Evolutionary conservation across 2,113 vertebrate species (phyloP).

Genomic region (Mustelus asterias): DNA sequence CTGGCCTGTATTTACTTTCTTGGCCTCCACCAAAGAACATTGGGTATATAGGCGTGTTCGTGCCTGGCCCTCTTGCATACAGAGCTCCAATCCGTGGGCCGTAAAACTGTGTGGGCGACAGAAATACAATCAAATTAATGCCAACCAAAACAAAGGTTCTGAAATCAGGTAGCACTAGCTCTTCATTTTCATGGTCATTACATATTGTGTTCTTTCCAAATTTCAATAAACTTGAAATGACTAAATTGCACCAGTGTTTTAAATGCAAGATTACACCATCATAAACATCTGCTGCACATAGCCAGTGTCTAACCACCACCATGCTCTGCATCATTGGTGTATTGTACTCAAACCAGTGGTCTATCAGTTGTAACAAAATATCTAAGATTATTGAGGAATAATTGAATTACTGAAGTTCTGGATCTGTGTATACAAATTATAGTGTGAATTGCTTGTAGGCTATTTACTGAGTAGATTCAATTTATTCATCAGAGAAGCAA

Average conservation of each 20-base stretch:
- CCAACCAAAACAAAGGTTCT: background rate
- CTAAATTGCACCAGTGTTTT: background rate
- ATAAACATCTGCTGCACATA: background rate
- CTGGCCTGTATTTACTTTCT: constrained; percentile 82
- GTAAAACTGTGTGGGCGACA: constrained; percentile 68
- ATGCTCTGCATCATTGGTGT: background rate
- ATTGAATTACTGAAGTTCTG: background rate
- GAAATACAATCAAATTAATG: background rate
- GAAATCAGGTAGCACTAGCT: background rate
- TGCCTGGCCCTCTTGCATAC: constrained; percentile 62
- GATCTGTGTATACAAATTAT: background rate
- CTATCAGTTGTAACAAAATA: background rate
- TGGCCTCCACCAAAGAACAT: constrained; percentile 91
- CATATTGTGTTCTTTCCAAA: background rate
- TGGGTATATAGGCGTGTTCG: constrained; percentile 64
- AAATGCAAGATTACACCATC: background rate
- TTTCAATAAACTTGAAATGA: background rate
- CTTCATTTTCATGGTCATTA: background rate
- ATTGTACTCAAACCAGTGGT: background rate
- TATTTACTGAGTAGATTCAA: background rate
- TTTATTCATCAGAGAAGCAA: background rate
- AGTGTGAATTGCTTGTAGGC: background rate
- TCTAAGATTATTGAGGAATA: background rate
- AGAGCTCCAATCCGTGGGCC: constrained; percentile 80
- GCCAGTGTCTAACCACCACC: background rate